Percentiles rank a stretch among this genome's conserved stretches.
Evolutionary conservation across 2,797 vertebrate species (phyloP).

Genomic region (Nannoperca obscura): DNA sequence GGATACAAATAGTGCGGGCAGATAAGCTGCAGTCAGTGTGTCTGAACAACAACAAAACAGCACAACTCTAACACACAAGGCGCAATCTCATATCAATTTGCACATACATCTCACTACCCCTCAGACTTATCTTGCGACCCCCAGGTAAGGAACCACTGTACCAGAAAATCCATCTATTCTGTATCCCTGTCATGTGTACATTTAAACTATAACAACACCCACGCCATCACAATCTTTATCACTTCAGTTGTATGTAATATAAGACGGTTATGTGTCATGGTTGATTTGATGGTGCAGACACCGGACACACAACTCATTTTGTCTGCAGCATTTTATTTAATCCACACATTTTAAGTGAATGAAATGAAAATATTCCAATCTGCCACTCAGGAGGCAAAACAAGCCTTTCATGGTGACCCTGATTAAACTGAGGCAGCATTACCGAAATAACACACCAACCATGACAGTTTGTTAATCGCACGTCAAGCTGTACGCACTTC

Average conservation of each 20-base stretch:
- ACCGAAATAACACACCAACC: constrained; percentile 39
- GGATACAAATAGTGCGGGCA: constrained; percentile 17
- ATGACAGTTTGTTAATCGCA: constrained; percentile 56
- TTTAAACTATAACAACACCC: background rate
- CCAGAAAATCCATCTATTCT: background rate
- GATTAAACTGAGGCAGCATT: constrained; percentile 30
- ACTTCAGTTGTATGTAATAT: background rate
- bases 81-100: no score
- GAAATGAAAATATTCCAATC: constrained; percentile 11
- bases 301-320: background rate
- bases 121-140: no score
- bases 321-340: constrained; percentile 1
- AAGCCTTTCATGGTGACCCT: constrained; percentile 45
- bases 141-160: background rate
- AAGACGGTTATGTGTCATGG: background rate
- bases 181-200: background rate
- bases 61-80: background rate
- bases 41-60: background rate
- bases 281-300: background rate
- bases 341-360: constrained; percentile 8
- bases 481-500: constrained; percentile 48
- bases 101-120: no score
- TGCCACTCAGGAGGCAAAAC: constrained; percentile 8
- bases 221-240: background rate
- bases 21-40: constrained; percentile 6